These are phyloP conservation scores for Drosophila tani DNA, from an alignment of 1,140 invertebrate species.

Conservation along the genomic window DNA sequence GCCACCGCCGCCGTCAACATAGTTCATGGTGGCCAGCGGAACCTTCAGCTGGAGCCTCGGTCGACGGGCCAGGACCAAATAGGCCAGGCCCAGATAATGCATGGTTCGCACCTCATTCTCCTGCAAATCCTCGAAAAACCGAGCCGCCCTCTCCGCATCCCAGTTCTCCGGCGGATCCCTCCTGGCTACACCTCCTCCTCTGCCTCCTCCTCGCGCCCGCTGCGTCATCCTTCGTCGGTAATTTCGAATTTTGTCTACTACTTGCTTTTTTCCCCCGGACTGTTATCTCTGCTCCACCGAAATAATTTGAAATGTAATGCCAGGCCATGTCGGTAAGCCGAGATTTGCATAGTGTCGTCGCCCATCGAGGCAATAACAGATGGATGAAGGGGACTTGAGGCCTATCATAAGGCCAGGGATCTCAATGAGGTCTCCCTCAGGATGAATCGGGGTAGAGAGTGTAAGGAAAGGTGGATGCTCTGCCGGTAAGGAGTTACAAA, in stretches of 20 bases:
- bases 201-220: neutral
- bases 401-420: conserved; percentile 29
- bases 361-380: conserved; percentile 43
- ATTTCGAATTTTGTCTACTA: conserved; percentile 36
- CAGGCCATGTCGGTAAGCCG: conserved; percentile 22
- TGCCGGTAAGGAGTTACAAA: neutral
- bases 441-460: neutral
- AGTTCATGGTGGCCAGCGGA: conserved; percentile 61
- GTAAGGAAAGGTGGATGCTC: conserved; percentile 7
- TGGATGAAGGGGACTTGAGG: conserved; percentile 13
- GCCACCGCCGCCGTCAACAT: conserved; percentile 34
- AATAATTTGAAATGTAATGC: conserved; percentile 62
- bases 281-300: neutral
- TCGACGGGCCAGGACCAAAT: conserved; percentile 51
- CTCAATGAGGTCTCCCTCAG: neutral
- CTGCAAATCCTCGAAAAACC: conserved; percentile 47
- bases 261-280: conserved; percentile 5
- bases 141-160: conserved; percentile 4
- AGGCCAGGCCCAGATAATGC: conserved; percentile 67
- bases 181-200: neutral
- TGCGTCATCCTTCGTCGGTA: conserved; percentile 31
- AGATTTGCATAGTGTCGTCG: conserved; percentile 48
- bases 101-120: conserved; percentile 62
- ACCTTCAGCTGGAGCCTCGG: conserved; percentile 50
- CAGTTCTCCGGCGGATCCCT: neutral